Percentiles rank a stretch among this genome's conserved stretches.
phyloP scores from a whole-genome alignment of 2,888 invertebrate genomes.

The Drosophila lutescens region DNA sequence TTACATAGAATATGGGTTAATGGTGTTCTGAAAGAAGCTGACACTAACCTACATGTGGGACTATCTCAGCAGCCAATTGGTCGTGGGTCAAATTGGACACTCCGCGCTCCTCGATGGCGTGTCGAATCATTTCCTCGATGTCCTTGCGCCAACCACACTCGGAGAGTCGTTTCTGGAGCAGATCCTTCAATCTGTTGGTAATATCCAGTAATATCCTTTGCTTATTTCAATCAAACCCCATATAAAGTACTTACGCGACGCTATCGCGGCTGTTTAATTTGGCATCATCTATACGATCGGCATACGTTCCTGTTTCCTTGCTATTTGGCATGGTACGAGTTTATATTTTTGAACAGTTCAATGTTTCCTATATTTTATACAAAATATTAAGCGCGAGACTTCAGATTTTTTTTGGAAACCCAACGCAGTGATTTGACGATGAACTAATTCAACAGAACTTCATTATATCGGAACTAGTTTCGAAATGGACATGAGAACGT shows the following conservation, averaged over 20 bases:
- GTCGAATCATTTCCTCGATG: conserved; percentile 93
- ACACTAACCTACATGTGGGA: conserved; percentile 85
- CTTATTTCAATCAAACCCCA: not conserved
- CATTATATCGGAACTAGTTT: not conserved
- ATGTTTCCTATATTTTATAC: not conserved
- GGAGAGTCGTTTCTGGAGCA: conserved; percentile 90
- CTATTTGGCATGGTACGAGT: conserved; percentile 46
- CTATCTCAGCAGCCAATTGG: conserved; percentile 91
- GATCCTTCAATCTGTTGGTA: conserved; percentile 87
- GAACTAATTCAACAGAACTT: not conserved
- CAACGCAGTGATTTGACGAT: conserved; percentile 1
- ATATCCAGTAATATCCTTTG: not conserved
- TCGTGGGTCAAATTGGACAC: conserved; percentile 88
- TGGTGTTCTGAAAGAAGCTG: rapidly evolving
- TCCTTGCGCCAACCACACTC: conserved; percentile 98
- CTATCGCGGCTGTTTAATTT: conserved; percentile 57
- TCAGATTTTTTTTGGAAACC: conserved; percentile 4
- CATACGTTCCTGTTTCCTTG: conserved; percentile 58
- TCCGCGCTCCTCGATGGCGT: conserved; percentile 91
- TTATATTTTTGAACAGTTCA: not conserved
- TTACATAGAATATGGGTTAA: not conserved
- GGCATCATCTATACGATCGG: conserved; percentile 55
- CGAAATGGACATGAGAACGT: not conserved
- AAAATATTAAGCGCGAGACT: conserved; percentile 1
- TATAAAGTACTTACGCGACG: conserved; percentile 46